Evolutionary conservation across 2,888 invertebrate species (phyloP), one percentile per base, ranked within the genome.

Genomic region (Hoplodrina blanda): DNA sequence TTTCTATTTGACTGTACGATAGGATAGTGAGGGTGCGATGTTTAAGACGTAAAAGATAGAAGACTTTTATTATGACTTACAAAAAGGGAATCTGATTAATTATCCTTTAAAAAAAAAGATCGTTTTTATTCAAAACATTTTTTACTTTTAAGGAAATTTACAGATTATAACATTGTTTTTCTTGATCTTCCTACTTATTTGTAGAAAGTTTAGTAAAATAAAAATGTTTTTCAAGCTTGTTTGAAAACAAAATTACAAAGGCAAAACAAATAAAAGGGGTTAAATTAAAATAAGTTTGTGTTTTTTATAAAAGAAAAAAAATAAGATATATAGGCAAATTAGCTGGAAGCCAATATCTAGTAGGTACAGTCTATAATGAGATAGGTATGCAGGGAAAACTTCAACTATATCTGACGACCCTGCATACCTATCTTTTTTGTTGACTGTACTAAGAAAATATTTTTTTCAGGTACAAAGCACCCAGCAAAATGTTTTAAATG

Each of bases 11-110:
- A 71, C 54, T 70, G 69, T 62, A 67, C 69, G 82, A 60, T 69
- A 73, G 77, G 37, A 56, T 80, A 71, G 57, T 69, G 59, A 74
- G 84, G 88, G 67, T 82, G 62, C 25, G 81, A 55, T 72, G 33
- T 46, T 56, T 8, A 6, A 50, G 1, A n/a, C 1, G 13, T 46
- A 46, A 46, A 46, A 46, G 11, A 46, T 46, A 46, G 5, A 46
- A 46, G 11, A 6, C 46, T 46, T 46, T 46, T 46, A 46, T 46
- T 46, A 46, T 46, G 46, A 46, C 17, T 46, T 46, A 3, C 4
- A 46, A 17, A 46, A 46, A 44, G 0, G 17, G 17, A 46, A 1
- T 17, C 17, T 6, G 0, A 17, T 17, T 17, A 46, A 15, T 46
- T 17, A 46, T 5, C 17, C 46, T 17, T 46, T 0, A 5, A 1